phyloP scores from a whole-genome alignment of 1,140 invertebrate genomes.

The Triops cancriformis region DNA sequence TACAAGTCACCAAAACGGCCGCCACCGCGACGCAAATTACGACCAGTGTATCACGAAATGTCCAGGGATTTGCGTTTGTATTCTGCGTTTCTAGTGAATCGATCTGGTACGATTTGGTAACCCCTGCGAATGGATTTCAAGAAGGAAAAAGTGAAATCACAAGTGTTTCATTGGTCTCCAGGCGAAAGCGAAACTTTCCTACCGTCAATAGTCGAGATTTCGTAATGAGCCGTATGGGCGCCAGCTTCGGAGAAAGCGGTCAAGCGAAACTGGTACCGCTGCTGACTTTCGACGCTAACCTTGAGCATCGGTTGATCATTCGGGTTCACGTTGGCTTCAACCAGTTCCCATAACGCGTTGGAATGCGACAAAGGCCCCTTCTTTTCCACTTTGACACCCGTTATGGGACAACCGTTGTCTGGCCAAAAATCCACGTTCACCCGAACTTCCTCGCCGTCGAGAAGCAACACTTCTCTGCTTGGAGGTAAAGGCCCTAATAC shows the following conservation, averaged over 20 bases:
- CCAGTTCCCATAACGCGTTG: slow-evolving; percentile 8
- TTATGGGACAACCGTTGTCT: slow-evolving; percentile 21
- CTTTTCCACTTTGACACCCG: slow-evolving; percentile 20
- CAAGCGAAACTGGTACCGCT: slow-evolving; percentile 18
- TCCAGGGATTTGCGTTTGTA: slow-evolving; percentile 18
- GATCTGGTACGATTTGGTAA: neutral
- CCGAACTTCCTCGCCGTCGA: neutral
- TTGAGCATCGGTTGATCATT: slow-evolving; percentile 27
- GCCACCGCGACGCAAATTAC: neutral
- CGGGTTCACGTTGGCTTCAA: slow-evolving; percentile 21
- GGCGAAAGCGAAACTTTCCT: neutral
- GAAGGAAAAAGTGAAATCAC: slow-evolving; percentile 6
- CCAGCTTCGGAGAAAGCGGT: slow-evolving; percentile 22
- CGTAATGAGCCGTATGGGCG: slow-evolving; percentile 11
- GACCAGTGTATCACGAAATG: slow-evolving; percentile 10
- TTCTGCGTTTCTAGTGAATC: slow-evolving; percentile 11
- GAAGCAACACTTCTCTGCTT: neutral
- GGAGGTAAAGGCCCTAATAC: neutral
- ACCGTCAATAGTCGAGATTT: neutral
- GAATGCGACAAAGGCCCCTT: neutral
- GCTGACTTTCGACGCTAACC: slow-evolving; percentile 1
- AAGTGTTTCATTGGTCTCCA: neutral
- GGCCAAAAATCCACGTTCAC: slow-evolving; percentile 24
- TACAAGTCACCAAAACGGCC: neutral
- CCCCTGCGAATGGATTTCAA: neutral